Evolutionary conservation across 2,888 invertebrate species (phyloP).

Genomic region (Eulithis prunata): DNA sequence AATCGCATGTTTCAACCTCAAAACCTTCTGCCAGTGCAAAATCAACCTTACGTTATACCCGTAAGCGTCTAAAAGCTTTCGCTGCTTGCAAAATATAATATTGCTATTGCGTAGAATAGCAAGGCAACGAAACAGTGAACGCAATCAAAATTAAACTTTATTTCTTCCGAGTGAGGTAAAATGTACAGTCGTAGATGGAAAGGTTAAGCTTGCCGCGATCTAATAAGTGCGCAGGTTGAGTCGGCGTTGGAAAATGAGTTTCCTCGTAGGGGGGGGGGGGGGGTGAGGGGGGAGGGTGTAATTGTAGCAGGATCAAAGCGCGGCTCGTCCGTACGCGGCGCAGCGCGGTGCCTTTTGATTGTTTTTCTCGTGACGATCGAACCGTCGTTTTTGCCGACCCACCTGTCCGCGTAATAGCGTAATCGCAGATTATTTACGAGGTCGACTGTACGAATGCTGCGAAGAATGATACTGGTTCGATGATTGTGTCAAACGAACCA

Average conservation of each 20-base stretch:
- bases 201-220: conserved; percentile 50
- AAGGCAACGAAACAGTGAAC: conserved; percentile 31
- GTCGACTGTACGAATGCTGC: conserved; percentile 46
- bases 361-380: conserved; percentile 71
- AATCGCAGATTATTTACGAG: conserved; percentile 72
- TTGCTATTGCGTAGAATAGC: conserved; percentile 41
- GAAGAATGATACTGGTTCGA: conserved; percentile 41
- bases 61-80: conserved; percentile 27
- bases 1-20: conserved; percentile 15
- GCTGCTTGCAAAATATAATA: conserved; percentile 26
- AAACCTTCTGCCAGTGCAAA: conserved; percentile 30
- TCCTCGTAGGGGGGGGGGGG: conserved; percentile 61
- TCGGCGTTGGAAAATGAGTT: conserved; percentile 82
- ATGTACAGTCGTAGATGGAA: conserved; percentile 17
- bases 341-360: conserved; percentile 78
- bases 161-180: not conserved
- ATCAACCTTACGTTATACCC: conserved; percentile 30
- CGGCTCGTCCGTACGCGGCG: conserved; percentile 62
- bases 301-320: conserved; percentile 74
- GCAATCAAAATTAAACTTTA: conserved; percentile 45
- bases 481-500: conserved; percentile 49
- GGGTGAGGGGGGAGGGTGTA: conserved; percentile 57
- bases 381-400: conserved; percentile 60
- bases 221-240: conserved; percentile 78
- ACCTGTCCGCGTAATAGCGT: conserved; percentile 65